A percentile compares a stretch with the other conserved stretches of the same genome.
These are phyloP conservation scores for Buteo buteo DNA, from an alignment of 2,113 vertebrate species.

Conservation along the genomic window DNA sequence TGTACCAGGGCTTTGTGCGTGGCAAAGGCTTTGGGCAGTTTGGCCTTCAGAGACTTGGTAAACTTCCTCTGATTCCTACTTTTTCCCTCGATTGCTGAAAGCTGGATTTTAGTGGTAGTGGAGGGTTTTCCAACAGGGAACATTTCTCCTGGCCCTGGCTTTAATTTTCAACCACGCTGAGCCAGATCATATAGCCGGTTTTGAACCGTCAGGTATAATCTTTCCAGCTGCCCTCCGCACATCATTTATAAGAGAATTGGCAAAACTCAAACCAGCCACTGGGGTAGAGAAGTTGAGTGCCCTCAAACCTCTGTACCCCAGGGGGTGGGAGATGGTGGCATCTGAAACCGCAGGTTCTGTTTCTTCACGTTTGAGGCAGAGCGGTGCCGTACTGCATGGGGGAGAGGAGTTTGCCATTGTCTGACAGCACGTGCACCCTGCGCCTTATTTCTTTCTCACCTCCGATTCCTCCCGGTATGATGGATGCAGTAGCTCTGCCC, in stretches of 20 bases:
- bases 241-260: background rate
- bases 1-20: conserved; percentile 96
- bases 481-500: background rate
- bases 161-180: rapidly evolving
- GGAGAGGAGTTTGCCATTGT: background rate
- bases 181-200: too few relatives aligned
- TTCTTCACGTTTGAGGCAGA: background rate
- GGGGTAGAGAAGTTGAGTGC: background rate
- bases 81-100: background rate
- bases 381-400: rapidly evolving
- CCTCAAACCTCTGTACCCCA: background rate
- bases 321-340: background rate
- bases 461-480: background rate
- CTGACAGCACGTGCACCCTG: background rate
- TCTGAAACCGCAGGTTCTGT: background rate
- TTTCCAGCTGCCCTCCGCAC: background rate
- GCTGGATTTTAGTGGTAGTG: background rate
- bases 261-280: background rate
- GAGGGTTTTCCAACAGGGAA: background rate
- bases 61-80: background rate
- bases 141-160: background rate
- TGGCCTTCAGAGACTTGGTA: conserved; percentile 95
- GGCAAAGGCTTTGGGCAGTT: conserved; percentile 98
- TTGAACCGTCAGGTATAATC: background rate
- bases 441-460: too few relatives aligned